phyloP scores from a whole-genome alignment of 2,888 invertebrate genomes.

The Xylocampa areola region DNA sequence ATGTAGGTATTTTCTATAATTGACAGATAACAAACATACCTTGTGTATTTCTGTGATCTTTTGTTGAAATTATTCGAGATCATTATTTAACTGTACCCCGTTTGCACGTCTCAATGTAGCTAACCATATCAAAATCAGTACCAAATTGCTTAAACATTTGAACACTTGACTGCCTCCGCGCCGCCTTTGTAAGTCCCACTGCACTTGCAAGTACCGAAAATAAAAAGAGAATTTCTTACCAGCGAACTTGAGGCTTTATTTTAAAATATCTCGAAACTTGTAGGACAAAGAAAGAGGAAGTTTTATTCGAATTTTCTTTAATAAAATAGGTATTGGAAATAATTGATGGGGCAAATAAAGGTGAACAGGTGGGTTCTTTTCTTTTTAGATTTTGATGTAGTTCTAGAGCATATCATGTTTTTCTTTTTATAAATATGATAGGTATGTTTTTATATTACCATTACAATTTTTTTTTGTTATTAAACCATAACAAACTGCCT shows the following conservation, averaged over 20 bases:
- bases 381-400: background rate
- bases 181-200: slow-evolving; percentile 33
- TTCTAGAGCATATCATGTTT: no score
- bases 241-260: slow-evolving; percentile 27
- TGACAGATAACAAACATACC: no score
- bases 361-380: background rate
- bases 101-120: background rate
- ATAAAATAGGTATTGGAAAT: slow-evolving; percentile 18
- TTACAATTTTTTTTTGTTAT: no score
- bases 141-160: slow-evolving; percentile 42
- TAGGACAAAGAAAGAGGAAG: slow-evolving; percentile 15
- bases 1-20: no score
- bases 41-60: no score
- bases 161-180: slow-evolving; percentile 20
- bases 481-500: no score
- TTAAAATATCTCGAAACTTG: slow-evolving; percentile 32
- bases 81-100: background rate
- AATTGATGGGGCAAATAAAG: slow-evolving; percentile 15
- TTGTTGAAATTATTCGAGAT: no score
- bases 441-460: no score
- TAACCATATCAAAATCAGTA: slow-evolving; percentile 42
- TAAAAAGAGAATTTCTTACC: slow-evolving; percentile 26
- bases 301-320: slow-evolving; percentile 36
- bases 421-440: no score
- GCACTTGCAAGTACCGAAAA: slow-evolving; percentile 28